Evolutionary conservation across 2,113 vertebrate species (phyloP).

Genomic region (Paradisaea rubra): DNA sequence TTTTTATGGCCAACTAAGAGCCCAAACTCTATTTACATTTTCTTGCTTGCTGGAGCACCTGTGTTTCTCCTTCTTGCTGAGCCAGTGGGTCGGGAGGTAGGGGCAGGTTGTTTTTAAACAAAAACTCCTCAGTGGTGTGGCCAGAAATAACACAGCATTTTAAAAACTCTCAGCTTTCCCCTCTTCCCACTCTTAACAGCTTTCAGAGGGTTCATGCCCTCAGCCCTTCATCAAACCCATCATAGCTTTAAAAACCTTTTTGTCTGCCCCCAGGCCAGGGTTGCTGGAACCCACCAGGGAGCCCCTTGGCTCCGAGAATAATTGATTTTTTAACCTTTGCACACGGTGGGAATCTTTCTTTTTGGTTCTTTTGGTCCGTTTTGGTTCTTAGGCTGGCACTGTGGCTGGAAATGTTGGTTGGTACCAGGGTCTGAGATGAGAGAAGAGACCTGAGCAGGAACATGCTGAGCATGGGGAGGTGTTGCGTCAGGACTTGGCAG

Average conservation of each 20-base stretch:
- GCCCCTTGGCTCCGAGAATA: not conserved
- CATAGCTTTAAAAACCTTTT: not conserved
- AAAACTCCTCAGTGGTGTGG: not conserved
- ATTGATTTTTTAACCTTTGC: not conserved
- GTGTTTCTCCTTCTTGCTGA: not conserved
- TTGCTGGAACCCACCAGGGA: not conserved
- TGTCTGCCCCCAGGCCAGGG: not conserved
- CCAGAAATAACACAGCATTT: not conserved
- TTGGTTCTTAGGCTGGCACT: not conserved
- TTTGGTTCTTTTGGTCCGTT: accelerated
- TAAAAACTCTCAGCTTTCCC: not conserved
- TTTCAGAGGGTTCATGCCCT: not conserved
- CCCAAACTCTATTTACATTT: not conserved
- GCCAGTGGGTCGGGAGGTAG: not conserved
- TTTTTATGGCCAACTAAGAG: not conserved
- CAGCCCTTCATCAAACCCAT: not conserved
- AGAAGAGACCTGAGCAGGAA: not conserved
- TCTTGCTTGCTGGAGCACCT: not conserved
- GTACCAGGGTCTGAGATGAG: not conserved
- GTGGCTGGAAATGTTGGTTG: not conserved
- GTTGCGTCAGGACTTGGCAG: not conserved
- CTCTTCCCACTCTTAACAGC: not conserved
- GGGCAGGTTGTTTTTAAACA: not conserved
- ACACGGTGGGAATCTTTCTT: not conserved
- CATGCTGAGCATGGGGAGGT: not conserved